Evolutionary conservation across 1,140 invertebrate species (phyloP).

Genomic region (Battus philenor): DNA sequence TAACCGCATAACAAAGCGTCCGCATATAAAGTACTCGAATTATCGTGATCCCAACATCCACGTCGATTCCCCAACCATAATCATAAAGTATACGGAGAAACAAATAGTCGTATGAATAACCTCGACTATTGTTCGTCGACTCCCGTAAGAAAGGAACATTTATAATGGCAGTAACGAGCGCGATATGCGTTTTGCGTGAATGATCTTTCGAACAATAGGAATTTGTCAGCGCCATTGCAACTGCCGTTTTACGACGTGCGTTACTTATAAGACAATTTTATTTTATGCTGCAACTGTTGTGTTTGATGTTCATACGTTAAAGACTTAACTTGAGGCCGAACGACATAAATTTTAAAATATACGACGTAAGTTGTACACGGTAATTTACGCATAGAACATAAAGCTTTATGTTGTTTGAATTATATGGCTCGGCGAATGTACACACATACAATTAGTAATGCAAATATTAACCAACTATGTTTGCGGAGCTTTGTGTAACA

Average conservation of each 20-base stretch:
- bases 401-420: too few species aligned
- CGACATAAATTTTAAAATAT: too few species aligned
- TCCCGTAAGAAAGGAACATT: slow-evolving; percentile 16
- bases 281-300: too few species aligned
- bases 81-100: slow-evolving; percentile 25
- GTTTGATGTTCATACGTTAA: too few species aligned
- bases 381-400: too few species aligned
- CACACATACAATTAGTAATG: too few species aligned
- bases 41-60: slow-evolving; percentile 18
- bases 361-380: too few species aligned
- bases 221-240: slow-evolving; percentile 10
- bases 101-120: slow-evolving; percentile 27
- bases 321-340: too few species aligned
- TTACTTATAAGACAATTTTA: slow-evolving; percentile 2
- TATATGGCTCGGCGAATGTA: too few species aligned
- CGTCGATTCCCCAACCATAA: slow-evolving; percentile 20
- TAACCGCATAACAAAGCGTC: slow-evolving; percentile 11
- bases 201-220: slow-evolving; percentile 11
- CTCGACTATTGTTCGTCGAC: slow-evolving; percentile 16
- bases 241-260: slow-evolving; percentile 9
- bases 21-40: slow-evolving; percentile 19
- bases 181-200: slow-evolving; percentile 16
- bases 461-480: too few species aligned
- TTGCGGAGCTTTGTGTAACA: too few species aligned
- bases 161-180: slow-evolving; percentile 13